phyloP scores from a whole-genome alignment of 2,797 vertebrate species.

The Pterois miles region DNA sequence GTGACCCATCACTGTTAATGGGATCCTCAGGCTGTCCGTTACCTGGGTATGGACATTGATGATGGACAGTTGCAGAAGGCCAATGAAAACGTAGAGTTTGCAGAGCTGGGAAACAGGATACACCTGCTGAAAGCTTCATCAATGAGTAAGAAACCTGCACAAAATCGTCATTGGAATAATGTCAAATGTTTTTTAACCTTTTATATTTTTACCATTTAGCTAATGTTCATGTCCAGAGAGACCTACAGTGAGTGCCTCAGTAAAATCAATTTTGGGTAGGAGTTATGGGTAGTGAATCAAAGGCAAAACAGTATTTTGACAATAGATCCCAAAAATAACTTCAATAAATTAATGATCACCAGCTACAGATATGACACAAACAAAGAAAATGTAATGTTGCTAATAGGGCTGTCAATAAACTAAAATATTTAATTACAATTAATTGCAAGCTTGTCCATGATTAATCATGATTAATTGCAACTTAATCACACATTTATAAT shows the following conservation, averaged over 20 bases:
- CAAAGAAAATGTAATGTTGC: too few species aligned
- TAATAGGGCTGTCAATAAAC: too few species aligned
- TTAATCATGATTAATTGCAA: too few species aligned
- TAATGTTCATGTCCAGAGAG: not conserved
- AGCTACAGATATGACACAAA: not conserved
- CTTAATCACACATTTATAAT: too few species aligned
- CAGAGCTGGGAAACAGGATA: constrained; percentile 81
- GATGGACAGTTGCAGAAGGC: constrained; percentile 87
- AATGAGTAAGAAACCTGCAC: constrained; percentile 77
- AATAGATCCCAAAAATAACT: not conserved
- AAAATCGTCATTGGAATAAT: not conserved
- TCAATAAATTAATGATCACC: not conserved
- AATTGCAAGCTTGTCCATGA: too few species aligned
- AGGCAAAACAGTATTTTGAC: not conserved
- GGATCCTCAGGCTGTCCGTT: constrained; percentile 80
- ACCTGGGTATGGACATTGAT: constrained; percentile 88
- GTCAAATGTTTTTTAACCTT: not conserved
- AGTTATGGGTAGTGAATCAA: not conserved
- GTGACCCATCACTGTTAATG: not conserved
- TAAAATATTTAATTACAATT: too few species aligned
- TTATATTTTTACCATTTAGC: not conserved
- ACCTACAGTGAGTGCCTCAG: not conserved
- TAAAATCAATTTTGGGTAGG: not conserved
- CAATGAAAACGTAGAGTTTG: constrained; percentile 83
- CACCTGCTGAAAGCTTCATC: constrained; percentile 88